These are phyloP conservation scores for Metopia argyrocephala DNA, from an alignment of 2,888 invertebrate species.

Conservation along the genomic window DNA sequence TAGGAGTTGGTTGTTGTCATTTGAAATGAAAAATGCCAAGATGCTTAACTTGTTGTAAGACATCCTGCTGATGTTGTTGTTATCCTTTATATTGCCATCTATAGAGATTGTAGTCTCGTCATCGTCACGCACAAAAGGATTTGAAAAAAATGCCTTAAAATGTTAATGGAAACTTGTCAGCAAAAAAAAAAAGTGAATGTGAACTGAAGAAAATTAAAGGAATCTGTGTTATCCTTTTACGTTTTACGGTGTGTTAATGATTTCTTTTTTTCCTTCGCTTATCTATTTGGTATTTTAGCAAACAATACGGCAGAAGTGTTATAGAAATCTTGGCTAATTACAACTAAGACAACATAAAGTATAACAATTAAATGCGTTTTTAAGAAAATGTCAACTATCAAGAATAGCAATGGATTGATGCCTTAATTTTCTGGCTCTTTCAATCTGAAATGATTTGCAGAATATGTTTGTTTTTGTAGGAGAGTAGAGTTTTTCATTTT, in stretches of 20 bases:
- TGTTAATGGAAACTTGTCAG: conserved; percentile 67
- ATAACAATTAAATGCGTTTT: background rate
- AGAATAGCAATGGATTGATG: background rate
- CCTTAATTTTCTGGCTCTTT: conserved; percentile 6
- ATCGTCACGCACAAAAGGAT: conserved; percentile 76
- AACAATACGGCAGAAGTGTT: conserved; percentile 1
- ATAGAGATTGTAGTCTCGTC: conserved; percentile 53
- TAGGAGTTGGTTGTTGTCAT: conserved; percentile 57
- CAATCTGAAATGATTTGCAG: conserved; percentile 25
- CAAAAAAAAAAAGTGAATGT: background rate
- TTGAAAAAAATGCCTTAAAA: conserved; percentile 72
- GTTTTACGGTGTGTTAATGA: conserved; percentile 77
- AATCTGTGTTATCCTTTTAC: conserved; percentile 74
- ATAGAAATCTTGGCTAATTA: conserved; percentile 63
- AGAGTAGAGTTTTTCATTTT: conserved; percentile 24
- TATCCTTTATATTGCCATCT: no score
- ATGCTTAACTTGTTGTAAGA: conserved; percentile 65
- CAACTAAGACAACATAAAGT: conserved; percentile 25
- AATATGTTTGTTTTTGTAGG: background rate
- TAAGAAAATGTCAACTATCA: background rate
- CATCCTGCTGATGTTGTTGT: conserved; percentile 61
- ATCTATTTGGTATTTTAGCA: conserved; percentile 8
- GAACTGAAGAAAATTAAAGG: conserved; percentile 17
- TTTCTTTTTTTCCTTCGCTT: conserved; percentile 67
- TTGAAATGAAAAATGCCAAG: conserved; percentile 61